Base-by-base conservation (phyloP, 2,888 invertebrate genomes). In the Cybosia mesomella region DNA sequence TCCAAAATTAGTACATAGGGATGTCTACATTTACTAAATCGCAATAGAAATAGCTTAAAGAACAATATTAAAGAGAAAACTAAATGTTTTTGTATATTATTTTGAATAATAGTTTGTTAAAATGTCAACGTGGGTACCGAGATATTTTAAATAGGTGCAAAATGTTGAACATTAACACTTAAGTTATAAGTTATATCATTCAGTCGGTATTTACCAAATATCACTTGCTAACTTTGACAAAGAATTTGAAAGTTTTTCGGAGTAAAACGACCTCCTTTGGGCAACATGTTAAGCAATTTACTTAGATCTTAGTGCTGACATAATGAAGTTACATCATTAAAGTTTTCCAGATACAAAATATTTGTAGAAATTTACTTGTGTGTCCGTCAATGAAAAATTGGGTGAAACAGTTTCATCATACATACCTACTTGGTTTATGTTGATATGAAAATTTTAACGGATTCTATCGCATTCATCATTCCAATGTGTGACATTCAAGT, bases 121-220 rank as follows among this genome's bases (percentile, higher is more conserved):
- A 36, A 13, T 39, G 15, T 15, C 39, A 13, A 15, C 39, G 15
- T 4, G 39, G 10, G 0, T 39, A 13, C 15, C 39, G 15, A 39
- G 39, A 15, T 15, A 39, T 39, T 3, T n/a, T n/a, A n/a, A 15
- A 43, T 11, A 11, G 32, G n/a, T 7, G 2, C 7, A 11, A 58
- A 22, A 36, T 21, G 2, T 11, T 11, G 5, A 58, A 21, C 5
- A 21, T 58, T 58, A 58, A 21, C 39, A 59, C 10, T 22, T n/a
- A 58, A 58, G 34, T n/a, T 82, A 83, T 86, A 84, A 73, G 72
- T 15, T 39, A 15, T 15, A 43, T 43, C 74, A 69, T 72, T 36
- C 39, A 28, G 10, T 28, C 32, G 2, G 8, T 62, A 32, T 62
- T 53, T 64, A n/a, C 18, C 36, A 39, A 55, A 39, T 34, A 63